These are phyloP conservation scores for Cynocephalus volans DNA, from an alignment of 2,113 vertebrate species.

Conservation along the genomic window DNA sequence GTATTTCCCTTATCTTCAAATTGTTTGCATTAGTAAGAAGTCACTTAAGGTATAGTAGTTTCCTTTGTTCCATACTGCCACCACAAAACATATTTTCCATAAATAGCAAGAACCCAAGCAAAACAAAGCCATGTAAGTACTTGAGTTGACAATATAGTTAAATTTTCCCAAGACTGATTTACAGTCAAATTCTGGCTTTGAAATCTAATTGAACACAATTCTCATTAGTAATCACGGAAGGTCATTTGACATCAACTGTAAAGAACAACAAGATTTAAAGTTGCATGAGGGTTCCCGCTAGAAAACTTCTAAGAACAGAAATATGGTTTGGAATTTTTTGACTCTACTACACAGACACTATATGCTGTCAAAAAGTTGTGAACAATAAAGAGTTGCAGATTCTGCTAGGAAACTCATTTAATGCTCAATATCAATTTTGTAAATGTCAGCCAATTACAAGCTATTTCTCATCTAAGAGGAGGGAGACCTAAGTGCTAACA, in stretches of 20 bases:
- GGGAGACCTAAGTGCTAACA: neutral
- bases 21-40: neutral
- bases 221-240: constrained; percentile 47
- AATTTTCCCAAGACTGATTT: neutral
- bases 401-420: neutral
- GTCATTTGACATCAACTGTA: neutral
- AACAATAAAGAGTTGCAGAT: neutral
- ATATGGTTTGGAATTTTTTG: neutral
- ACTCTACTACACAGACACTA: neutral
- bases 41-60: neutral
- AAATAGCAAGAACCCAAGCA: neutral
- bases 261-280: constrained; percentile 37
- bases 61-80: neutral
- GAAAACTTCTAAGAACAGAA: constrained; percentile 13
- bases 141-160: constrained; percentile 20
- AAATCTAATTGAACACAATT: neutral
- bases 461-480: neutral
- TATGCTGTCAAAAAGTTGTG: neutral
- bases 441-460: constrained; percentile 8
- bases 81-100: constrained; percentile 11
- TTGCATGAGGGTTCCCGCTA: neutral
- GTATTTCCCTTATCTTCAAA: neutral
- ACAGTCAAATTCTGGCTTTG: constrained; percentile 53
- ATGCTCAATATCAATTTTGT: neutral
- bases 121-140: neutral